phyloP scores from a whole-genome alignment of 2,797 vertebrate genomes.

The Xyrichtys novacula region DNA sequence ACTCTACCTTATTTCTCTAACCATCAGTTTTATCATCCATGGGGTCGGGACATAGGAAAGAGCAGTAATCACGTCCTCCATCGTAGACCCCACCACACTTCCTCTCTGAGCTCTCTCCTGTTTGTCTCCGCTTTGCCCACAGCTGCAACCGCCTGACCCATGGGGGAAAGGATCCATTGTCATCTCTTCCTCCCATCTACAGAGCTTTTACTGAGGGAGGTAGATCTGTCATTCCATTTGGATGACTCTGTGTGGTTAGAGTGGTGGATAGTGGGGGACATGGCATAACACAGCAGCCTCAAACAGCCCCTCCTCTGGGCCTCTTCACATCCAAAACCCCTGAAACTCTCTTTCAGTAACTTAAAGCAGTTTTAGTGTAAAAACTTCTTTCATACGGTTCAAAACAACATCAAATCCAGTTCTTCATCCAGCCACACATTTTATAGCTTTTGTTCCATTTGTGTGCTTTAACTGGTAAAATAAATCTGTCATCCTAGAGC shows the following conservation, averaged over 20 bases:
- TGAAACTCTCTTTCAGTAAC: conserved; percentile 16
- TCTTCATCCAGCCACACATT: conserved; percentile 4
- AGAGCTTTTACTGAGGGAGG: conserved; percentile 45
- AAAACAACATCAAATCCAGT: conserved; percentile 6
- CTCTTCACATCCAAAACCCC: conserved; percentile 21
- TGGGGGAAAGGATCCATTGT: conserved; percentile 71
- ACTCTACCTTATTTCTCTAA: conserved; percentile 42
- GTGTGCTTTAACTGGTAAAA: conserved; percentile 24
- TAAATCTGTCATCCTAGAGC: conserved; percentile 51
- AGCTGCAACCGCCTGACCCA: conserved; percentile 53
- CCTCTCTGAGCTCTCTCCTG: conserved; percentile 61
- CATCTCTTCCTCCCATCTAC: conserved; percentile 83
- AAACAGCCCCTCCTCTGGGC: conserved; percentile 30
- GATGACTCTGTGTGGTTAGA: conserved; percentile 64
- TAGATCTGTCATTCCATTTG: conserved; percentile 84
- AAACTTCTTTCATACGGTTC: conserved; percentile 23
- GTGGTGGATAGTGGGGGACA: conserved; percentile 44
- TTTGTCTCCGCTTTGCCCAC: conserved; percentile 70
- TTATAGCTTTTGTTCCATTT: neutral
- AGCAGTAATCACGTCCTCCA: conserved; percentile 52
- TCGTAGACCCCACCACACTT: conserved; percentile 65
- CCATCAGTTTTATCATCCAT: conserved; percentile 47
- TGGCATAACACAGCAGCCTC: conserved; percentile 23
- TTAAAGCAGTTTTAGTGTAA: conserved; percentile 17
- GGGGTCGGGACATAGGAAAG: conserved; percentile 27